A percentile compares a stretch with the other conserved stretches of the same genome.
Evolutionary conservation across 2,797 vertebrate species (phyloP).

Genomic region (Galaxias olidus): DNA sequence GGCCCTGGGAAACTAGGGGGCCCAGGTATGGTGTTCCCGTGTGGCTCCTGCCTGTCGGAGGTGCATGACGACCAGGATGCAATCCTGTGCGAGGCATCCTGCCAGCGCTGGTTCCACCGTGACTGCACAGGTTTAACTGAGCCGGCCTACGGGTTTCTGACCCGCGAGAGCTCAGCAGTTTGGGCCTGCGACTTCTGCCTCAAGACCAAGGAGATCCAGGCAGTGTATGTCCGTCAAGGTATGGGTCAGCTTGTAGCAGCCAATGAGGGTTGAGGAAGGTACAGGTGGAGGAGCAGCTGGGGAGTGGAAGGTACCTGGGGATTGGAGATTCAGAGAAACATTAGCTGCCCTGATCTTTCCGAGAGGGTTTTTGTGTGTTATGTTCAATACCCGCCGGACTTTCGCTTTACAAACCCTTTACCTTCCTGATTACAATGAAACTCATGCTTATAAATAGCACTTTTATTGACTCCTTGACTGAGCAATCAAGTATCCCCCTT

Average conservation of each 20-base stretch:
- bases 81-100: slow-evolving; percentile 95
- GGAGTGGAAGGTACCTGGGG: slow-evolving; percentile 18
- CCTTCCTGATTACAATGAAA: slow-evolving; percentile 58
- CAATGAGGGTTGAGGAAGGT: slow-evolving; percentile 89
- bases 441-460: slow-evolving; percentile 66
- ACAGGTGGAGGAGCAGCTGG: slow-evolving; percentile 14
- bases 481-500: slow-evolving; percentile 34
- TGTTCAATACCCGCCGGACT: slow-evolving; percentile 47
- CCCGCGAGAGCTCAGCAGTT: slow-evolving; percentile 90
- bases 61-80: slow-evolving; percentile 97
- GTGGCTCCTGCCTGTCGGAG: slow-evolving; percentile 91
- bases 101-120: slow-evolving; percentile 97
- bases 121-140: slow-evolving; percentile 97
- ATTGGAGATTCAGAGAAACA: slow-evolving; percentile 31
- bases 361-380: slow-evolving; percentile 44
- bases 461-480: slow-evolving; percentile 62
- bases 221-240: slow-evolving; percentile 92
- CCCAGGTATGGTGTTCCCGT: slow-evolving; percentile 82
- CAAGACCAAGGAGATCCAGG: slow-evolving; percentile 98
- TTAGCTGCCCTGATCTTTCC: slow-evolving; percentile 45
- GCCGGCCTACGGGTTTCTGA: slow-evolving; percentile 93
- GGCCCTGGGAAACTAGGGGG: slow-evolving; percentile 77
- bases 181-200: slow-evolving; percentile 99
- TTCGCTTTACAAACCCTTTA: slow-evolving; percentile 65
- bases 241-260: slow-evolving; percentile 94